phyloP scores from a whole-genome alignment of 2,888 invertebrate genomes.

The Agrochola macilenta region DNA sequence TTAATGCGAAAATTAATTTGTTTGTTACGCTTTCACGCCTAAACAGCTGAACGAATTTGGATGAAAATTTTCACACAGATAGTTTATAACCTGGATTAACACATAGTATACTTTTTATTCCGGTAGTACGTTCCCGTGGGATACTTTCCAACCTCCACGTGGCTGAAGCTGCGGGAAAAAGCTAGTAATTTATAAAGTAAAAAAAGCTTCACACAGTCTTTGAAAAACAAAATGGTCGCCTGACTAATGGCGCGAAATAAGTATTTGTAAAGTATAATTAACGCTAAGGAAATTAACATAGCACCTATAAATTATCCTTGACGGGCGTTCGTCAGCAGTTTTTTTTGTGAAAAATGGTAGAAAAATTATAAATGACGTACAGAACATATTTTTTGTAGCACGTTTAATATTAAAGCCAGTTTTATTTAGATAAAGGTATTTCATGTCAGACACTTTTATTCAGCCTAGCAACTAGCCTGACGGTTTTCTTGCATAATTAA shows the following conservation, averaged over 20 bases:
- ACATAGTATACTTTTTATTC: too few species aligned
- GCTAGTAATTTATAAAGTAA: background rate
- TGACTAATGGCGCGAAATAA: constrained; percentile 36
- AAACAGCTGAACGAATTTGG: too few species aligned
- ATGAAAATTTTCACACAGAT: too few species aligned
- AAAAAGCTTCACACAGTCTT: constrained; percentile 5
- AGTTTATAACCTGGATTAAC: too few species aligned
- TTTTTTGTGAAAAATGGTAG: constrained; percentile 36
- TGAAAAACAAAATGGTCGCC: constrained; percentile 6
- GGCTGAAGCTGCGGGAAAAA: too few species aligned
- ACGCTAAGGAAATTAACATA: constrained; percentile 43
- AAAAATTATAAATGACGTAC: constrained; percentile 27
- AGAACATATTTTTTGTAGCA: constrained; percentile 12
- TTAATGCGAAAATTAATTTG: too few species aligned
- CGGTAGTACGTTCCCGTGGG: too few species aligned
- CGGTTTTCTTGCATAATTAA: background rate
- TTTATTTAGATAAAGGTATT: constrained; percentile 7
- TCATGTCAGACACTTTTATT: constrained; percentile 24
- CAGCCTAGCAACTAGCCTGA: background rate
- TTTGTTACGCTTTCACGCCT: too few species aligned
- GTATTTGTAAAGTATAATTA: constrained; percentile 40
- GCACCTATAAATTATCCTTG: constrained; percentile 45
- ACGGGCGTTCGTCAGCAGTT: constrained; percentile 44
- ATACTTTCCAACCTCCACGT: too few species aligned
- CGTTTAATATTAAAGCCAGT: constrained; percentile 12